Evolutionary conservation across 1,140 invertebrate species (phyloP).

Genomic region (Papilio dardanus): DNA sequence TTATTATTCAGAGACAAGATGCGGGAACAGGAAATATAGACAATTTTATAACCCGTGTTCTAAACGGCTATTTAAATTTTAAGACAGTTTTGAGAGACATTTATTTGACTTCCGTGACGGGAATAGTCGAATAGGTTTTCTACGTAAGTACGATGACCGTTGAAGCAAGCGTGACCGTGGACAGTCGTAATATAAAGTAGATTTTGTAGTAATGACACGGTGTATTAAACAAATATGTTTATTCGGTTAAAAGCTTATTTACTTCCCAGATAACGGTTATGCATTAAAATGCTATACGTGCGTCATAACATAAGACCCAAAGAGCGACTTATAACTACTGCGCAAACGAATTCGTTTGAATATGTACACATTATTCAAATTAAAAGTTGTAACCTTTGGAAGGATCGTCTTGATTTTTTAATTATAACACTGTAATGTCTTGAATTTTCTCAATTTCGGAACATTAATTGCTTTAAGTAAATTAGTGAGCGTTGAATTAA

Average conservation of each 20-base stretch:
- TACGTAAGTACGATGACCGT: slow-evolving; percentile 22
- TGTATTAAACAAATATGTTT: not conserved
- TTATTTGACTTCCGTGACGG: slow-evolving; percentile 24
- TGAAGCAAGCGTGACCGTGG: not conserved
- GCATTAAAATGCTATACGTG: not conserved
- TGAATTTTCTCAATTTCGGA: slow-evolving; percentile 25
- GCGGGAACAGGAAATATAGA: slow-evolving; percentile 53
- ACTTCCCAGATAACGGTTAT: not conserved
- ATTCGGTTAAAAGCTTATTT: not conserved
- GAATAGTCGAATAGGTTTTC: slow-evolving; percentile 32
- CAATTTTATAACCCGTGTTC: slow-evolving; percentile 49
- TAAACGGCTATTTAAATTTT: slow-evolving; percentile 40
- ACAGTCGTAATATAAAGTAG: not conserved
- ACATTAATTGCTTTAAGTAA: slow-evolving; percentile 21
- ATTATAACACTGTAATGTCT: not conserved
- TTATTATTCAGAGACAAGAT: slow-evolving; percentile 45
- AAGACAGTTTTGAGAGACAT: slow-evolving; percentile 30
- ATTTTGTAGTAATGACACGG: not conserved
- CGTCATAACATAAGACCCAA: not conserved
- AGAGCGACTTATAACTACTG: too few species aligned
- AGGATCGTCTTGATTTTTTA: not conserved
- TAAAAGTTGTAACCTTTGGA: too few species aligned
- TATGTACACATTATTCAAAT: too few species aligned
- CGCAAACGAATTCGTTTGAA: too few species aligned
- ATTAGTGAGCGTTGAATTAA: slow-evolving; percentile 41